Percentiles rank a stretch among this genome's conserved stretches.
Evolutionary conservation across 2,113 vertebrate species (phyloP).

Genomic region (Channa maculata): DNA sequence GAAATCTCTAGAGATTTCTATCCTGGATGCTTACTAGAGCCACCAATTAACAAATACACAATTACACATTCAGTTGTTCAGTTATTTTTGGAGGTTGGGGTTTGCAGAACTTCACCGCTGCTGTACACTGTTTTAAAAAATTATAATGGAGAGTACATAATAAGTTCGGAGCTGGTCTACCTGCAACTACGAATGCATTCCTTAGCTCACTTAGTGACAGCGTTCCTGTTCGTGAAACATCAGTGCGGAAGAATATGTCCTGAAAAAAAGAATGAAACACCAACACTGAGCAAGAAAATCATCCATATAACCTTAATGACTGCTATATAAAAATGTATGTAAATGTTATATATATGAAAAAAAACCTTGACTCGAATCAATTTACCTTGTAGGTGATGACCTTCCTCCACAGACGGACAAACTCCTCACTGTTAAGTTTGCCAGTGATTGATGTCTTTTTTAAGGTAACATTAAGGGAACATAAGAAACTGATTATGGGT

Average conservation of each 20-base stretch:
- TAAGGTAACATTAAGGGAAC: conserved; percentile 54
- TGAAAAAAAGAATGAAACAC: conserved; percentile 35
- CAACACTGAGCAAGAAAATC: neutral
- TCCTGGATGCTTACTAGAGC: no score
- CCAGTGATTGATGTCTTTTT: conserved; percentile 75
- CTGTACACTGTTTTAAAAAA: neutral
- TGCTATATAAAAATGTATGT: neutral
- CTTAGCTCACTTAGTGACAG: conserved; percentile 75
- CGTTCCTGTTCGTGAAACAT: conserved; percentile 71
- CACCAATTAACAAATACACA: no score
- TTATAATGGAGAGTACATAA: neutral
- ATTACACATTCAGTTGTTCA: no score
- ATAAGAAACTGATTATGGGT: neutral
- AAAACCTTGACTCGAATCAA: neutral
- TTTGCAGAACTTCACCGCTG: neutral
- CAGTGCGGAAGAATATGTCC: conserved; percentile 75
- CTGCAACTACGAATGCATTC: conserved; percentile 66
- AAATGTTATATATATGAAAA: no score
- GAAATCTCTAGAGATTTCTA: no score
- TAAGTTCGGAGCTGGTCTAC: conserved; percentile 33
- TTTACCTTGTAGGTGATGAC: conserved; percentile 71
- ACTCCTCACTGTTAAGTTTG: conserved; percentile 75
- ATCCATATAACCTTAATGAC: neutral
- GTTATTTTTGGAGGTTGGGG: no score
- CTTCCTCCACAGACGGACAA: conserved; percentile 73